Evolutionary conservation across 2,113 vertebrate genomes (phyloP).

Genomic region (Herpetotheres cachinnans): DNA sequence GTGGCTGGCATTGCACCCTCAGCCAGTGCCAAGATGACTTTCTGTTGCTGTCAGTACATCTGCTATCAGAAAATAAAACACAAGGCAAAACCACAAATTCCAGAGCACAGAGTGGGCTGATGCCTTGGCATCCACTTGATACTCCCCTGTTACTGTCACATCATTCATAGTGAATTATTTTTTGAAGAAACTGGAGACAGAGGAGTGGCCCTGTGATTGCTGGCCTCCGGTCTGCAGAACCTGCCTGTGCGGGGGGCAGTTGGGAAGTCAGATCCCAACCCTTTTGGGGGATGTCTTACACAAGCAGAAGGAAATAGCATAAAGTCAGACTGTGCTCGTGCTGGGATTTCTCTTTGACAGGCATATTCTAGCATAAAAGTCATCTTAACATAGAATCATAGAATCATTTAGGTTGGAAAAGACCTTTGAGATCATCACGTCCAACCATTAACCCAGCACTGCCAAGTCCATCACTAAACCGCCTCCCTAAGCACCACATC

Average conservation of each 20-base stretch:
- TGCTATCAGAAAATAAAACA: not conserved
- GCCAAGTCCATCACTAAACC: no score
- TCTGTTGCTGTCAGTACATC: not conserved
- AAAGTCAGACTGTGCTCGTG: not conserved
- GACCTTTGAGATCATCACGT: no score
- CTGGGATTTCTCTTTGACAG: not conserved
- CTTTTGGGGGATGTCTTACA: not conserved
- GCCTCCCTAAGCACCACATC: no score
- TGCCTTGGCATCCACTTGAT: not conserved
- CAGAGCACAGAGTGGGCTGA: not conserved
- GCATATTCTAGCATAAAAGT: not conserved
- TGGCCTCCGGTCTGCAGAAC: not conserved
- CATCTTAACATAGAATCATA: no score
- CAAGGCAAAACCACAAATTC: not conserved
- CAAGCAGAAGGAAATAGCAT: not conserved
- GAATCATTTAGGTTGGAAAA: no score
- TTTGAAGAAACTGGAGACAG: not conserved
- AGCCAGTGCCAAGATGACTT: not conserved
- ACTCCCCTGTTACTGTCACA: not conserved
- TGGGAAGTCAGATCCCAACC: not conserved
- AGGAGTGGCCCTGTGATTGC: not conserved
- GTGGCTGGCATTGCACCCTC: not conserved
- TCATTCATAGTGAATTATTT: not conserved
- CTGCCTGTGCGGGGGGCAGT: rapidly evolving
- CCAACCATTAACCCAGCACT: no score